Conservation (phyloP, 2,797 vertebrate genomes). For the Oreochromis mossambicus region DNA sequence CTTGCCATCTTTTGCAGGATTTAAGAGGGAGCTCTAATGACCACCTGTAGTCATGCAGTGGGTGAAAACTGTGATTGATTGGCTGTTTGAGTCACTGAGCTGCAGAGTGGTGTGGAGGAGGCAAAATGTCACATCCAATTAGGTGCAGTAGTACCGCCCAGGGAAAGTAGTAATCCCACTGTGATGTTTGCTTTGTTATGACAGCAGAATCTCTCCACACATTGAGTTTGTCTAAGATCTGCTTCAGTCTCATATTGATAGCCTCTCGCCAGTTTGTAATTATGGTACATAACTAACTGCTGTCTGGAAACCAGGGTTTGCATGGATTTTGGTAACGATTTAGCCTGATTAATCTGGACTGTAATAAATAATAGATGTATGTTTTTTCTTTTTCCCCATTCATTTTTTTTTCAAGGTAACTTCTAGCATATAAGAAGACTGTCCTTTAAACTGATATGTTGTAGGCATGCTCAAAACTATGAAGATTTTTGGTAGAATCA, state of each 20-base stretch:
- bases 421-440: neutral
- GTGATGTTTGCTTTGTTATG: slow-evolving; percentile 59
- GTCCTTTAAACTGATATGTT: too few species aligned
- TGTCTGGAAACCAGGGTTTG: slow-evolving; percentile 9
- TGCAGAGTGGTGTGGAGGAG: slow-evolving; percentile 34
- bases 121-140: slow-evolving; percentile 65
- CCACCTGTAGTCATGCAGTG: slow-evolving; percentile 33
- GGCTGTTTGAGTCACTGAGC: slow-evolving; percentile 44
- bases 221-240: slow-evolving; percentile 36
- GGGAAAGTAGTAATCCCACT: slow-evolving; percentile 50
- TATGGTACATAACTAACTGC: neutral
- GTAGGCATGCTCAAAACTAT: neutral
- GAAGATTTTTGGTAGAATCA: neutral
- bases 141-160: slow-evolving; percentile 25
- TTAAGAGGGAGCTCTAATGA: neutral
- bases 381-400: neutral
- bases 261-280: slow-evolving; percentile 28
- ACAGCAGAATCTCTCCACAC: slow-evolving; percentile 48
- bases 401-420: neutral
- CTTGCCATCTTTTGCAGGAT: neutral
- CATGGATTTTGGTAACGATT: neutral
- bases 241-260: slow-evolving; percentile 30
- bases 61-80: slow-evolving; percentile 49
- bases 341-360: neutral
- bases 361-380: neutral